Evolutionary conservation across 1,140 invertebrate species (phyloP).

Genomic region (Nasonia vitripennis): DNA sequence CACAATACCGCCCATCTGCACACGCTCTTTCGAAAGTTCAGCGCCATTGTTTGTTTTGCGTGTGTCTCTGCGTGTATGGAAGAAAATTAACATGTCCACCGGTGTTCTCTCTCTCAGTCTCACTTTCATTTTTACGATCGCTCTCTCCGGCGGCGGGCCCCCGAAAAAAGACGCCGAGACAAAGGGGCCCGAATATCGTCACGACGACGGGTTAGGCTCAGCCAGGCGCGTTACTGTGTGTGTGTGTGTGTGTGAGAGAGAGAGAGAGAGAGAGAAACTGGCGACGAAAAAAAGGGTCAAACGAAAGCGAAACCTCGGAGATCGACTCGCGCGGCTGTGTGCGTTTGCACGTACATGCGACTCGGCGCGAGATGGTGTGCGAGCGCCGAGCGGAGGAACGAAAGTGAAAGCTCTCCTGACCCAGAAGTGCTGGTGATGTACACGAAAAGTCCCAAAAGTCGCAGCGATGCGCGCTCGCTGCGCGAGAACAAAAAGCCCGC

Average conservation of each 20-base stretch:
- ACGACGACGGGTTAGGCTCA: neutral
- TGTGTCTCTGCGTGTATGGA: neutral
- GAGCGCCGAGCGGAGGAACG: constrained; percentile 40
- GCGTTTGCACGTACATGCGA: neutral
- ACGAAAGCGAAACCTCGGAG: constrained; percentile 57
- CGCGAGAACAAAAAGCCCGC: constrained; percentile 45
- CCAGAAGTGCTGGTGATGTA: constrained; percentile 53
- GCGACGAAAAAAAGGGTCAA: constrained; percentile 55
- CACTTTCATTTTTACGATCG: constrained; percentile 1
- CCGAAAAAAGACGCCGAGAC: constrained; percentile 26
- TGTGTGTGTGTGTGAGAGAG: constrained; percentile 36
- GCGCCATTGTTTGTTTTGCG: neutral
- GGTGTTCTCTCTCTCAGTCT: neutral
- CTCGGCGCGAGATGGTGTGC: neutral
- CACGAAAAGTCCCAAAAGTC: constrained; percentile 59
- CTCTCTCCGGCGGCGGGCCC: neutral
- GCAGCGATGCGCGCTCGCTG: constrained; percentile 26
- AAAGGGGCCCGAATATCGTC: neutral
- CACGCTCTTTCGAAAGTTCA: neutral
- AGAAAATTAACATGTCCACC: constrained; percentile 28
- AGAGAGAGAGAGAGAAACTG: neutral
- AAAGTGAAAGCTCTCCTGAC: constrained; percentile 63
- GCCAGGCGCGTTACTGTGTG: neutral
- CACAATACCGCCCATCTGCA: neutral
- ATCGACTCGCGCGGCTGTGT: constrained; percentile 25